A percentile compares a stretch with the other conserved stretches of the same genome.
phyloP scores from a whole-genome alignment of 2,113 vertebrate genomes.

The Notiomystis cincta region DNA sequence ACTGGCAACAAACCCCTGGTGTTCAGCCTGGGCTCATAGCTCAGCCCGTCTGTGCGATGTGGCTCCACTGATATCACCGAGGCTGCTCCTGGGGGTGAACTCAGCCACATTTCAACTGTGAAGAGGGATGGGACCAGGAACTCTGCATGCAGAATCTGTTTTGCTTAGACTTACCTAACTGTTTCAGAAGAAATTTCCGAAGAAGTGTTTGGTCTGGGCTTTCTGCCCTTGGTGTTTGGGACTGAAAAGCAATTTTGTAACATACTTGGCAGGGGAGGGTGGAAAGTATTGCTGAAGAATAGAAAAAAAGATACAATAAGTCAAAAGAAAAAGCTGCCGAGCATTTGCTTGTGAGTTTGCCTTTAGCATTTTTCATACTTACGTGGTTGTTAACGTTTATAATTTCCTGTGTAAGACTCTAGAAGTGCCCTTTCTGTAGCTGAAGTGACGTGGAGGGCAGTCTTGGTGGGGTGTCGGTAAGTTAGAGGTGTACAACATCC shows the following conservation, averaged over 20 bases:
- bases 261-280: constrained; percentile 56
- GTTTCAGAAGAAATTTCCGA: background rate
- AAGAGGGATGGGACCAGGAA: background rate
- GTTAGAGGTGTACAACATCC: background rate
- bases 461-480: accelerated
- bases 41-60: accelerated
- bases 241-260: constrained; percentile 3
- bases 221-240: background rate
- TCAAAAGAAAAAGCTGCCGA: background rate
- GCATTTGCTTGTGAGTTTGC: background rate
- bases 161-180: background rate
- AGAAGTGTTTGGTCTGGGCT: background rate
- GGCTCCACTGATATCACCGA: background rate
- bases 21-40: accelerated
- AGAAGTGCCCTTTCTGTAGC: background rate
- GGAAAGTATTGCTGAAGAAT: constrained; percentile 7
- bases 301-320: background rate
- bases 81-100: background rate
- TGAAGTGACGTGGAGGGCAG: accelerated
- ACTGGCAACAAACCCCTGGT: background rate
- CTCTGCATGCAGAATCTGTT: background rate
- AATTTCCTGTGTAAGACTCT: background rate
- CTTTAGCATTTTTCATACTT: background rate
- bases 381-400: background rate
- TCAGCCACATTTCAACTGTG: background rate